Conservation (phyloP, 2,113 vertebrate species). For the Nanger granti region DNA sequence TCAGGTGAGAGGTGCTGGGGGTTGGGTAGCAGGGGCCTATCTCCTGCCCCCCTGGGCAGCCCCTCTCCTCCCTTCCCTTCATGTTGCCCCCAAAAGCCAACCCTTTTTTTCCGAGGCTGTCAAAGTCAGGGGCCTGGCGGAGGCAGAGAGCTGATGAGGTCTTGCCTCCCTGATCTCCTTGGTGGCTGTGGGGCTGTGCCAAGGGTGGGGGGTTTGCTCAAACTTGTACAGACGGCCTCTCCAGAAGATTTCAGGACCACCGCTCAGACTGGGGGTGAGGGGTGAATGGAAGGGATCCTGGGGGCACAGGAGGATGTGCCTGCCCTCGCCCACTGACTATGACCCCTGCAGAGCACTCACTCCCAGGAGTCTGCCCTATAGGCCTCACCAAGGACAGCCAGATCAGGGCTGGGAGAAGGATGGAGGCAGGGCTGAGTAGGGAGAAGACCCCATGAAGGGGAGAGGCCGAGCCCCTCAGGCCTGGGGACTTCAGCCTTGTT, state of each 20-base stretch:
- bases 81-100: neutral
- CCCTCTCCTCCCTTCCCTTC: neutral
- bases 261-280: neutral
- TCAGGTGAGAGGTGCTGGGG: neutral
- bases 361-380: neutral
- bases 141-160: neutral
- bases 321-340: accelerated
- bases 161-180: neutral
- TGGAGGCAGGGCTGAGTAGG: too few relatives aligned
- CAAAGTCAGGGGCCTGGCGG: neutral
- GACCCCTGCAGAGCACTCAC: neutral
- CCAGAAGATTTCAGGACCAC: neutral
- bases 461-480: neutral
- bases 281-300: neutral
- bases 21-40: neutral
- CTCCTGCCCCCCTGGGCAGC: neutral
- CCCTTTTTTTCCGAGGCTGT: neutral
- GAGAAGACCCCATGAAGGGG: neutral
- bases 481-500: neutral
- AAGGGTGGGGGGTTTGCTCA: neutral
- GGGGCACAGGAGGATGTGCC: neutral
- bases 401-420: neutral
- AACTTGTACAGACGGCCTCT: neutral
- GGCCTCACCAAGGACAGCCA: neutral
- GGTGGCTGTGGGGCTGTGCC: neutral